These are phyloP conservation scores for Salticus scenicus DNA, from an alignment of 2,888 invertebrate species.

Conservation along the genomic window DNA sequence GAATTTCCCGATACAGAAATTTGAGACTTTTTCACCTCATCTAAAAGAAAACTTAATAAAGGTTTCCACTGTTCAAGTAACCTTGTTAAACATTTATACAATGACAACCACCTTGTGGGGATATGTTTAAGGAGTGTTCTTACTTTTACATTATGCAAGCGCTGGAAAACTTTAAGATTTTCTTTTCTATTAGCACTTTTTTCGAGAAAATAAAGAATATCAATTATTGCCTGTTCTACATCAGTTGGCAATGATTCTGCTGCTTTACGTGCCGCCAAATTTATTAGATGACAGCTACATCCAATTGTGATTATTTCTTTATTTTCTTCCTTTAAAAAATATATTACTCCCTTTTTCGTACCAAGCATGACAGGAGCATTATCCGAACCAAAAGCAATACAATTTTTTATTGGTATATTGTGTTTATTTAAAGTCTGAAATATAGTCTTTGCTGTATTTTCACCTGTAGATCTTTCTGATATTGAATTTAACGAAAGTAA, in stretches of 20 bases:
- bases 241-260: not conserved
- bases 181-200: not conserved
- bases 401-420: not conserved
- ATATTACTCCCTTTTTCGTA: not conserved
- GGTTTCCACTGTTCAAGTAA: not conserved
- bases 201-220: not conserved
- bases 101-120: not conserved
- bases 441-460: not conserved
- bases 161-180: not conserved
- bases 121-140: not conserved
- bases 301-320: not conserved
- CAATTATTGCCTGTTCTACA: not conserved
- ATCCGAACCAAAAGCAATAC: not conserved
- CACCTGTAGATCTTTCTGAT: not conserved
- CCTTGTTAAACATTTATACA: not conserved
- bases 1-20: no score
- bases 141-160: not conserved
- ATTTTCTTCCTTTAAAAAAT: not conserved
- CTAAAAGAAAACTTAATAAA: not conserved
- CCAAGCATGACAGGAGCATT: not conserved
- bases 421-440: not conserved
- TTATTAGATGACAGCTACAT: not conserved
- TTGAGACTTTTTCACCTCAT: not conserved
- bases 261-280: not conserved
- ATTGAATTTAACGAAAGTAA: not conserved